phyloP scores from a whole-genome alignment of 2,113 vertebrate genomes.

The Petroica traversi region DNA sequence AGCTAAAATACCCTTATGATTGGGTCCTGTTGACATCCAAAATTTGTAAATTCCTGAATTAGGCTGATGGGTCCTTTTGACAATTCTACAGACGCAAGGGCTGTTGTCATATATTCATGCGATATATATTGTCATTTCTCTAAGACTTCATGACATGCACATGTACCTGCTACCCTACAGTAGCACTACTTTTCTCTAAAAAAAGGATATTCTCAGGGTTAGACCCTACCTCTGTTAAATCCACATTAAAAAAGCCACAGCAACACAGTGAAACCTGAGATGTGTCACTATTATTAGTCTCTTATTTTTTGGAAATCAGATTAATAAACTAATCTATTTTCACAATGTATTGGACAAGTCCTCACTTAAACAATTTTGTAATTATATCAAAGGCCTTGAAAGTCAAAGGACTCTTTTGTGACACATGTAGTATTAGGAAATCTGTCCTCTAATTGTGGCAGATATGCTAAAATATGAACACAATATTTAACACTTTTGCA shows the following conservation, averaged over 20 bases:
- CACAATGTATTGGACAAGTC: not conserved
- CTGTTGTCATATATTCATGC: not conserved
- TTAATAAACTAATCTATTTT: not conserved
- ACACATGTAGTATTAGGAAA: not conserved
- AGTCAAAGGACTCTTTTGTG: not conserved
- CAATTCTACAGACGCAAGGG: rapidly evolving
- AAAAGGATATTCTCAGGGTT: not conserved
- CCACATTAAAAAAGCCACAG: not conserved
- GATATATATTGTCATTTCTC: not conserved
- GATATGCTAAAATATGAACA: not conserved
- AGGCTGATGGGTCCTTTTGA: not conserved
- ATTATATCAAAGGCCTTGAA: not conserved
- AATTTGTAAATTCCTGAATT: not conserved
- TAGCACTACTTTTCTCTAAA: not conserved
- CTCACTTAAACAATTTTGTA: not conserved
- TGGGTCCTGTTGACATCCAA: not conserved
- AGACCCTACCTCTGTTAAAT: not conserved
- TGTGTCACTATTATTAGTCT: not conserved
- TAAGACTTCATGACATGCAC: not conserved
- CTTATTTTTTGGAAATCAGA: not conserved
- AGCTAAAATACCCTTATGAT: not conserved
- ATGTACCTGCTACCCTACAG: not conserved
- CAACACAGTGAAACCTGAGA: not conserved
- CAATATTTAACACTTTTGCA: not conserved
- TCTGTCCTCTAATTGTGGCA: not conserved